Evolutionary conservation across 2,113 vertebrate genomes (phyloP).

Genomic region (Gymnobelideus leadbeateri): DNA sequence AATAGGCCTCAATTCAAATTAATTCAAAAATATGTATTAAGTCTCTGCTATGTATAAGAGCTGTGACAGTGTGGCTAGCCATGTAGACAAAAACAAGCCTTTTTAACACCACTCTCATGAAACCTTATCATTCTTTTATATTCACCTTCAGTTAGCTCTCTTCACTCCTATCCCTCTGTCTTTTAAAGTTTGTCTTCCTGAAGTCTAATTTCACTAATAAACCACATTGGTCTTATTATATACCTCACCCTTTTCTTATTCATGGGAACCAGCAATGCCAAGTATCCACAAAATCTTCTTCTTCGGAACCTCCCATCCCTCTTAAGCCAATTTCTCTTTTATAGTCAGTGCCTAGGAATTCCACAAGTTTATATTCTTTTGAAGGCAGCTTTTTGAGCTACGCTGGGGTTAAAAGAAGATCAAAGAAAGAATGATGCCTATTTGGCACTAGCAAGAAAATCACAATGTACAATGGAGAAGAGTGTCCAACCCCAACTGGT

Average conservation of each 20-base stretch:
- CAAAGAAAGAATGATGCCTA: background rate
- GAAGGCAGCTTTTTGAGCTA: background rate
- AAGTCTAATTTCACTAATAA: background rate
- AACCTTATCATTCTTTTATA: background rate
- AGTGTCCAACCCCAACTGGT: background rate
- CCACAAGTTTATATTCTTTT: background rate
- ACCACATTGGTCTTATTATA: background rate
- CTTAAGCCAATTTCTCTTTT: background rate
- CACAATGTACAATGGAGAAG: background rate
- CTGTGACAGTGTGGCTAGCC: background rate
- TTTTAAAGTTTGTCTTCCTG: background rate
- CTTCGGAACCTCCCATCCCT: background rate
- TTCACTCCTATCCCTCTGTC: background rate
- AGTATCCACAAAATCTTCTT: background rate
- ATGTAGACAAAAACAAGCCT: background rate
- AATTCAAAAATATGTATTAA: background rate
- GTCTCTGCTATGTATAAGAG: background rate
- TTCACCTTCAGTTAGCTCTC: background rate
- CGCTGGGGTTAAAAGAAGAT: background rate
- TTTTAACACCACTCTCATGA: background rate
- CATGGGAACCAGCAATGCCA: background rate
- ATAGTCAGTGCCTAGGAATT: background rate
- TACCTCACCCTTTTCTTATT: slow-evolving; percentile 1
- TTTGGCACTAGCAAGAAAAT: background rate
- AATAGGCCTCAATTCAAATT: background rate